Percentiles rank a stretch among this genome's conserved stretches.
These are phyloP conservation scores for Trachelus iudaicus DNA, from an alignment of 2,888 invertebrate species.

Conservation along the genomic window DNA sequence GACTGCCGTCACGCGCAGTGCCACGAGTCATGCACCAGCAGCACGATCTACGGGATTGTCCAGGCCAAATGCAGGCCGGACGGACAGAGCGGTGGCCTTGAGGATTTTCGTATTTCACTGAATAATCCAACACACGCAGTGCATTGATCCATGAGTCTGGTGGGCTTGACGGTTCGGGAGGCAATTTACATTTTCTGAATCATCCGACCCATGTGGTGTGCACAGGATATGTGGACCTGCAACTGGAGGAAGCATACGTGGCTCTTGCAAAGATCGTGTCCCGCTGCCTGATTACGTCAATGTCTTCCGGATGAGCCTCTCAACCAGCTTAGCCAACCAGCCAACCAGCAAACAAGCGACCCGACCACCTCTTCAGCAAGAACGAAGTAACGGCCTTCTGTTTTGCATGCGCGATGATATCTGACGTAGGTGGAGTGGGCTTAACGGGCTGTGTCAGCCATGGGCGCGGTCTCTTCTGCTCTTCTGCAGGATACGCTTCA, in stretches of 20 bases:
- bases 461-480: constrained; percentile 54
- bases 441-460: constrained; percentile 52
- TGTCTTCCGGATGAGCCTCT: neutral
- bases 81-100: neutral
- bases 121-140: too few species aligned
- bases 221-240: neutral
- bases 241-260: neutral
- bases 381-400: constrained; percentile 42
- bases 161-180: neutral
- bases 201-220: neutral
- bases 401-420: constrained; percentile 62
- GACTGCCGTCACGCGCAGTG: constrained; percentile 13
- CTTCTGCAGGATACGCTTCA: constrained; percentile 26
- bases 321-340: neutral
- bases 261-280: neutral
- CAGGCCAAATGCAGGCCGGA: too few species aligned
- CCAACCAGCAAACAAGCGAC: too few species aligned
- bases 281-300: neutral
- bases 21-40: constrained; percentile 7
- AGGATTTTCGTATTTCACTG: neutral
- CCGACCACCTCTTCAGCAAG: neutral
- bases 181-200: neutral
- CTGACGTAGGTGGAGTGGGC: constrained; percentile 52
- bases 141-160: neutral
- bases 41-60: too few species aligned